phyloP scores from a whole-genome alignment of 2,797 vertebrate species.

The Muraenolepis orangiensis region DNA sequence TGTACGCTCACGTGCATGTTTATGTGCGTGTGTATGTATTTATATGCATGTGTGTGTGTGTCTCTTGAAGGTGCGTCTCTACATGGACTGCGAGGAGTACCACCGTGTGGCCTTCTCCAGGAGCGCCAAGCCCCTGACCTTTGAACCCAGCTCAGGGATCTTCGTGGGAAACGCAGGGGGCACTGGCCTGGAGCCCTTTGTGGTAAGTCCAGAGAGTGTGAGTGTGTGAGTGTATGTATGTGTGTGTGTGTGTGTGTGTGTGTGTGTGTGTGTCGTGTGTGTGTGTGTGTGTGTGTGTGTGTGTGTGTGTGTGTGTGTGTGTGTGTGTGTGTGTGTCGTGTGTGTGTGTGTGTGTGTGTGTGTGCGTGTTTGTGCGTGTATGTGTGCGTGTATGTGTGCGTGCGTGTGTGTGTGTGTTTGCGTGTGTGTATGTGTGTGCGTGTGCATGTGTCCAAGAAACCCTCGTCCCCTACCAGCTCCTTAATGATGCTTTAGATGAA shows the following conservation, averaged over 20 bases:
- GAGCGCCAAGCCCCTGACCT: slow-evolving; percentile 73
- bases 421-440: background rate
- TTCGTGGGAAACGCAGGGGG: slow-evolving; percentile 92
- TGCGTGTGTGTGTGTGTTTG: too few species aligned
- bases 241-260: background rate
- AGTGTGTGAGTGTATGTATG: background rate
- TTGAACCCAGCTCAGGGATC: slow-evolving; percentile 87
- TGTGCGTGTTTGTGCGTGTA: background rate
- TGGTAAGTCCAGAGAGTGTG: slow-evolving; percentile 74
- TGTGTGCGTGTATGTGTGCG: background rate
- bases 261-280: background rate
- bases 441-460: background rate
- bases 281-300: background rate
- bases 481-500: background rate
- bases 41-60: background rate
- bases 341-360: background rate
- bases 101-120: slow-evolving; percentile 77
- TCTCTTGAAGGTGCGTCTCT: slow-evolving; percentile 72
- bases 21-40: background rate
- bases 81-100: slow-evolving; percentile 91
- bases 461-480: too few species aligned
- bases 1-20: background rate
- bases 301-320: background rate
- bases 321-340: background rate
- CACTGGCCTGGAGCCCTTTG: slow-evolving; percentile 83